Evolutionary conservation across 2,113 vertebrate genomes (phyloP).

Genomic region (Dicaeum eximium): DNA sequence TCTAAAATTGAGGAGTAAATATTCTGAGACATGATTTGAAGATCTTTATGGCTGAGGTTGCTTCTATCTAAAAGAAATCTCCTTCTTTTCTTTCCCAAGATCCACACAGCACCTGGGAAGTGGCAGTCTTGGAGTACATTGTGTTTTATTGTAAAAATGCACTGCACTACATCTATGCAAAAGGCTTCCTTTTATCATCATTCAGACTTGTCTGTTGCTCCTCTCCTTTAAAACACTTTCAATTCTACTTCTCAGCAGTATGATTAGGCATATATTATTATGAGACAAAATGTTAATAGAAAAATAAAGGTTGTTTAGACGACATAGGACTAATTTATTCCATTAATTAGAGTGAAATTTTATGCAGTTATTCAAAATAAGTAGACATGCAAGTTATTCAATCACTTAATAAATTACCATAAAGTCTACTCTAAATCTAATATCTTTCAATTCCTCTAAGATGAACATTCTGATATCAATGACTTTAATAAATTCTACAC

Average conservation of each 20-base stretch:
- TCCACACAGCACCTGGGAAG: not conserved
- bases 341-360: slow-evolving; percentile 29
- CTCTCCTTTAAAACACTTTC: not conserved
- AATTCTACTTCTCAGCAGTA: not conserved
- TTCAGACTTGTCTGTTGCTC: not conserved
- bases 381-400: slow-evolving; percentile 32
- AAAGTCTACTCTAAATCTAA: not conserved
- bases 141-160: not conserved
- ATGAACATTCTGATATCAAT: slow-evolving; percentile 13
- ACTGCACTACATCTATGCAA: not conserved
- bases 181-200: not conserved
- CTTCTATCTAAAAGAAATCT: not conserved
- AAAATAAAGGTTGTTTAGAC: slow-evolving; percentile 31
- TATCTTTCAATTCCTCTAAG: not conserved
- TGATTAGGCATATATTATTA: not conserved
- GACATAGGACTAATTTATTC: slow-evolving; percentile 24
- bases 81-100: not conserved
- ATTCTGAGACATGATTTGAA: not conserved
- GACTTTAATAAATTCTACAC: slow-evolving; percentile 16
- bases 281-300: slow-evolving; percentile 23
- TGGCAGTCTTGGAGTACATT: not conserved
- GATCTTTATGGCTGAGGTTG: not conserved
- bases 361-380: slow-evolving; percentile 41
- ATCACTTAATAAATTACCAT: slow-evolving; percentile 38
- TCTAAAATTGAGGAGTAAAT: not conserved